These are phyloP conservation scores for Luscinia luscinia DNA, from an alignment of 2,797 vertebrate genomes.

Conservation along the genomic window DNA sequence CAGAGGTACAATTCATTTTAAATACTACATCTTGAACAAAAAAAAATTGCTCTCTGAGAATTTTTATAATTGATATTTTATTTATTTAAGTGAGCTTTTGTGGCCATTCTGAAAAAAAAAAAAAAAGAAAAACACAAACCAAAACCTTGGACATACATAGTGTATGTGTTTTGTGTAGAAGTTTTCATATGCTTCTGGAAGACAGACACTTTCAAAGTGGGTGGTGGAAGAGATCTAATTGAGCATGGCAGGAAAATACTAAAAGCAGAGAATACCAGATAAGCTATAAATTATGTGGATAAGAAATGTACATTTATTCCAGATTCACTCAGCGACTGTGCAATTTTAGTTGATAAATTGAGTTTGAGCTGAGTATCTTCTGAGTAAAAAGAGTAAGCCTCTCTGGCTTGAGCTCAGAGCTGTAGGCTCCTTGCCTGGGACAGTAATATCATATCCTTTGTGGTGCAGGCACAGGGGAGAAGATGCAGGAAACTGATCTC, in stretches of 20 bases:
- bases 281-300: constrained; percentile 6
- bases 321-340: neutral
- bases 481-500: neutral
- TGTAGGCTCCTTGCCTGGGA: neutral
- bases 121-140: neutral
- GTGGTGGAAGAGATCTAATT: constrained; percentile 18
- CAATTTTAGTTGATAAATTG: neutral
- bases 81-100: neutral
- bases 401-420: neutral
- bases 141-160: neutral
- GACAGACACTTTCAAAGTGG: neutral
- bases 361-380: constrained; percentile 1
- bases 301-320: constrained; percentile 17
- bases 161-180: neutral
- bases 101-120: neutral
- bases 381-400: neutral
- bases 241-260: neutral
- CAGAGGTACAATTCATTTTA: neutral
- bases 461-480: neutral
- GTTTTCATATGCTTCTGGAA: neutral
- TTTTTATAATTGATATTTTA: constrained; percentile 6
- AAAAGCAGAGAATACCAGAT: neutral
- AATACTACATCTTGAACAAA: neutral
- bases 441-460: neutral
- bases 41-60: neutral